Base-by-base conservation (phyloP, 2,888 invertebrate species). In the Steinernema scapterisci region DNA sequence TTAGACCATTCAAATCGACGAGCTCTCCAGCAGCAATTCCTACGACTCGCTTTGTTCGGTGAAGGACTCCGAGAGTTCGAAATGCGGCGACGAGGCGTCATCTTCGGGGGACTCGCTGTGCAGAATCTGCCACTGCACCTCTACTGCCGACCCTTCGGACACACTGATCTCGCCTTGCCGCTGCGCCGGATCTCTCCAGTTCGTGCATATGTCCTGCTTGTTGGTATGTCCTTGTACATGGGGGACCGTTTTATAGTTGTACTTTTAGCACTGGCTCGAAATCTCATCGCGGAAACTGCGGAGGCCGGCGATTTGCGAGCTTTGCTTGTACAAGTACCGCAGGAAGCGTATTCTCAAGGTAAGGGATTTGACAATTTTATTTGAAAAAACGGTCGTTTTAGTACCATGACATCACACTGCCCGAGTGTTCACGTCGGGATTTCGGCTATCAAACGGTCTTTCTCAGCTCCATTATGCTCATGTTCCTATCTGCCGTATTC, bases 101-200 rank as follows among this genome's bases (percentile, higher is more conserved):
- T 83, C 83, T 21, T 76, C 80, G 21, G 78, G 71, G 73, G 83
- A 82, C 73, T 88, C 88, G n/a, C 87, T 90, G 70, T 90, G 90
- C 83, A 86, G 90, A 74, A 90, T 90, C 76, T 90, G 90, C 81
- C 90, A 90, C 79, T 90, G 90, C 79, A 90, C 90, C 81, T 85
- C 88, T 81, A 88, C 88, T 9, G 86, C 85, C 23, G 84, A 85
- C 77, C 85, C 87, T 70, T 74, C 76, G 31, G 83, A 88, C 79
- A 84, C 88, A 9, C 87, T 90, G 51, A 90, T 90, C 73, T 89
- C 90, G 19, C 90, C 90, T 1, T 90, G 90, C 79, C 82, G 90
- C 52, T 90, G 90, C 82, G 87, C 89, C 44, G 90, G 90, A 38
- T 89, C 90, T 11, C 87, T 90, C 82, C 88, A 89, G 82, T 90